A percentile compares a stretch with the other conserved stretches of the same genome.
These are phyloP conservation scores for Entomyzon cyanotis DNA, from an alignment of 2,113 vertebrate genomes.

Conservation along the genomic window DNA sequence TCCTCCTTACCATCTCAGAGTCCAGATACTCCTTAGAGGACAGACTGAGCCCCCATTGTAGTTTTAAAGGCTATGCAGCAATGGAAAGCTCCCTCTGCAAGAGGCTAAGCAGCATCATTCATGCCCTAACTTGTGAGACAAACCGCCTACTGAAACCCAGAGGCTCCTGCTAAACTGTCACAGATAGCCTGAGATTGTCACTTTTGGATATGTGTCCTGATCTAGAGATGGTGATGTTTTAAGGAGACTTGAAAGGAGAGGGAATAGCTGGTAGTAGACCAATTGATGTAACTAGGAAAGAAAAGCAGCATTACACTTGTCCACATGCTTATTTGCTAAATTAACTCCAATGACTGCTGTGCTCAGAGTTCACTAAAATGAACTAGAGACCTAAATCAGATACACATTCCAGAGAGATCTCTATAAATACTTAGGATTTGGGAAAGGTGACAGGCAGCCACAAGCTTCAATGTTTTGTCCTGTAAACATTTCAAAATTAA, in stretches of 20 bases:
- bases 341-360: background rate
- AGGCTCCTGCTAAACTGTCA: background rate
- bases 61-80: background rate
- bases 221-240: background rate
- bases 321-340: constrained; percentile 10
- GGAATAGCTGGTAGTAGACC: background rate
- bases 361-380: background rate
- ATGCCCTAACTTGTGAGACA: background rate
- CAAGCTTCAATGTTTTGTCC: background rate
- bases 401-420: background rate
- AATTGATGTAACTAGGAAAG: background rate
- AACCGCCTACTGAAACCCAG: background rate
- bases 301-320: constrained; percentile 2
- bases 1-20: background rate
- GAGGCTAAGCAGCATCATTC: background rate
- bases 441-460: background rate
- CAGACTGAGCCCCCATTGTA: background rate
- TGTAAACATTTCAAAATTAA: background rate
- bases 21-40: background rate
- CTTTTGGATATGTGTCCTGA: background rate
- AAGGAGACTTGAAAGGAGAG: background rate
- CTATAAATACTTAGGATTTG: background rate
- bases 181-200: background rate
- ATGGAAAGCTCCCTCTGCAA: background rate
- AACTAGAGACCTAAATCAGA: constrained; percentile 1